Evolutionary conservation across 2,888 invertebrate species (phyloP).

Genomic region (Iselma pallidipennis): DNA sequence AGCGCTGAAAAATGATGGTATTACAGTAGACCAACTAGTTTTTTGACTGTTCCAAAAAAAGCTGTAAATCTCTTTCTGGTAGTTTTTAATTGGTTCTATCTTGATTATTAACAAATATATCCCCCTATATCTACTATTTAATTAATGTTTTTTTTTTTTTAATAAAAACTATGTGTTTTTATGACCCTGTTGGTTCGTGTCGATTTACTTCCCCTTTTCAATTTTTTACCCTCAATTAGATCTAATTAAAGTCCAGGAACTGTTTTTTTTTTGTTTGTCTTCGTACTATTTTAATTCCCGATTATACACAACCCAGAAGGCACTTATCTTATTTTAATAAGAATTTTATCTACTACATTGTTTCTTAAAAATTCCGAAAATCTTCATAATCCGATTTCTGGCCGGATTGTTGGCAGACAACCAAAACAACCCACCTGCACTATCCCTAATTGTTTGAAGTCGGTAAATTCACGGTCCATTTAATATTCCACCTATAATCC

Average conservation of each 20-base stretch:
- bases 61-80: no score
- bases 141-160: not conserved
- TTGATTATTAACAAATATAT: not conserved
- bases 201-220: slow-evolving; percentile 9
- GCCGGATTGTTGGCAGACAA: not conserved
- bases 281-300: not conserved
- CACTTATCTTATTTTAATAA: no score
- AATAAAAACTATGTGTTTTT: slow-evolving; percentile 10
- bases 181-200: slow-evolving; percentile 12
- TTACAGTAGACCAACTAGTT: not conserved
- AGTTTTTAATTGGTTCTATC: not conserved
- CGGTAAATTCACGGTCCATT: not conserved
- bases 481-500: not conserved
- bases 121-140: not conserved
- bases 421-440: not conserved
- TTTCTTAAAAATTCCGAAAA: not conserved
- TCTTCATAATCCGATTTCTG: not conserved
- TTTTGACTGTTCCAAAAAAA: no score
- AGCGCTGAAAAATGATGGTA: not conserved
- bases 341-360: no score
- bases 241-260: not conserved
- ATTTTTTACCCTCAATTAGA: no score
- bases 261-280: no score
- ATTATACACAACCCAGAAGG: no score
- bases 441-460: not conserved